Evolutionary conservation across 2,113 vertebrate species (phyloP).

Genomic region (Oryzias javanicus): DNA sequence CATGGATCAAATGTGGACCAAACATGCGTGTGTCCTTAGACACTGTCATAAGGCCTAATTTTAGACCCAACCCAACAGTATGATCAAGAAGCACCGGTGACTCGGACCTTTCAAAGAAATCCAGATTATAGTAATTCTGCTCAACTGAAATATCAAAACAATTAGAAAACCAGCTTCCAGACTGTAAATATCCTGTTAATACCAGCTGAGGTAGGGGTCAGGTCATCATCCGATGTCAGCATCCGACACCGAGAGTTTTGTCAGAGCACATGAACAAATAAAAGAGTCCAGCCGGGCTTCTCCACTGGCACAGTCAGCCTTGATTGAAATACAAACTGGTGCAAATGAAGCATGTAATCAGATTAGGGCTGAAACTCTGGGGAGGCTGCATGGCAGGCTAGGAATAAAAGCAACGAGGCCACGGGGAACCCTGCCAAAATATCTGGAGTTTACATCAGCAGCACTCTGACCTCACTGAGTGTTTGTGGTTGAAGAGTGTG

Average conservation of each 20-base stretch:
- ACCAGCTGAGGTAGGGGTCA: slow-evolving; percentile 4
- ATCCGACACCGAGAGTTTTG: slow-evolving; percentile 51
- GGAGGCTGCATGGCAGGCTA: slow-evolving; percentile 54
- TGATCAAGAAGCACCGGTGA: slow-evolving; percentile 46
- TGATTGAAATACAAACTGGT: slow-evolving; percentile 94
- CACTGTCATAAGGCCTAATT: no score
- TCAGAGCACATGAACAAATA: slow-evolving; percentile 77
- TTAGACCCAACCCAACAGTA: not conserved
- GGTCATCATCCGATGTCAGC: slow-evolving; percentile 17
- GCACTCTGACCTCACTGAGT: slow-evolving; percentile 33
- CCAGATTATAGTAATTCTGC: not conserved
- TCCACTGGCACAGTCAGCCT: slow-evolving; percentile 82
- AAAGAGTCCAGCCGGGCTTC: slow-evolving; percentile 74
- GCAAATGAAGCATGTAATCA: slow-evolving; percentile 98
- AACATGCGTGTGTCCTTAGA: no score
- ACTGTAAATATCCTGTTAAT: not conserved
- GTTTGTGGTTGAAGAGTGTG: slow-evolving; percentile 23
- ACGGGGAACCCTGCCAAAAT: slow-evolving; percentile 55
- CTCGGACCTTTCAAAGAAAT: slow-evolving; percentile 20
- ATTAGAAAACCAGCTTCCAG: not conserved
- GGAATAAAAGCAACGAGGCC: slow-evolving; percentile 50
- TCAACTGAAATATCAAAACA: not conserved
- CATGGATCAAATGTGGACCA: no score
- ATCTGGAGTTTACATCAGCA: slow-evolving; percentile 61
- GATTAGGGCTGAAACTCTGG: slow-evolving; percentile 80